Conservation (phyloP, 1,140 invertebrate genomes). For the Aphis craccivora region DNA sequence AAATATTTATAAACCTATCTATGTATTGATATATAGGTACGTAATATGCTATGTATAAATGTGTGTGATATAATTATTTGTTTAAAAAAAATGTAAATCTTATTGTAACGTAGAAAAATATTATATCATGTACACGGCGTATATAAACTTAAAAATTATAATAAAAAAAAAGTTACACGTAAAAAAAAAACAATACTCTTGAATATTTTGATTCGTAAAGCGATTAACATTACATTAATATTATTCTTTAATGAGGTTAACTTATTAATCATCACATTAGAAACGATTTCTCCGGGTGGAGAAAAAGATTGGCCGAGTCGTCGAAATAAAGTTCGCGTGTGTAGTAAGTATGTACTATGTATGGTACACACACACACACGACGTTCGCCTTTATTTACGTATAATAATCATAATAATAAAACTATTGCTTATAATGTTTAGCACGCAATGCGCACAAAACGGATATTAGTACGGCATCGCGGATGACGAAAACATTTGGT, state of each 20-base stretch:
- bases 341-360: neutral
- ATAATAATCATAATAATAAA: neutral
- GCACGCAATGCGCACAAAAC: neutral
- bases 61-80: neutral
- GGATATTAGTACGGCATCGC: neutral
- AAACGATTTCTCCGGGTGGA: slow-evolving; percentile 41
- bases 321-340: neutral
- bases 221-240: slow-evolving; percentile 9
- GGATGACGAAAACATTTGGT: neutral
- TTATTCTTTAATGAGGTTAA: slow-evolving; percentile 54
- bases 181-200: slow-evolving; percentile 29
- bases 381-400: neutral
- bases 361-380: neutral
- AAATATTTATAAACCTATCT: neutral
- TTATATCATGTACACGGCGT: neutral
- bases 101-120: neutral
- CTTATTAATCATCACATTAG: slow-evolving; percentile 53
- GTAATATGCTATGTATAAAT: neutral
- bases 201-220: slow-evolving; percentile 48
- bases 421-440: neutral
- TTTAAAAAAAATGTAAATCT: slow-evolving; percentile 19
- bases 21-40: neutral
- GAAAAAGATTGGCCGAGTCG: slow-evolving; percentile 32
- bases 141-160: slow-evolving; percentile 5
- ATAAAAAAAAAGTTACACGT: slow-evolving; percentile 5